Percentiles rank a stretch among this genome's conserved stretches.
Conservation (phyloP, 2,113 vertebrate genomes). For the Kryptolebias marmoratus region DNA sequence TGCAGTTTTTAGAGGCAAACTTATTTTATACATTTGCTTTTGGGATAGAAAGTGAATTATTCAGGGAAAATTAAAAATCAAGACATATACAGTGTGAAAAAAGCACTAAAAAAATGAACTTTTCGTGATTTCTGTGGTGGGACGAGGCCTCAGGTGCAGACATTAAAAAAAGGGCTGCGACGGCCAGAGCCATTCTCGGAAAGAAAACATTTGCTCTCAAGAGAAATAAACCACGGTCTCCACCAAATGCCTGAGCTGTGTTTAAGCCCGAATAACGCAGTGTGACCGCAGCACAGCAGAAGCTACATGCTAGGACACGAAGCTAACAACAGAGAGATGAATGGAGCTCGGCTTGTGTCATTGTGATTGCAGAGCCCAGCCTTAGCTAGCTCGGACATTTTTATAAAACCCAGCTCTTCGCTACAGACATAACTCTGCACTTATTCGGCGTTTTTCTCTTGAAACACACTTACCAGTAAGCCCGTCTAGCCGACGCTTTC, state of each 20-base stretch:
- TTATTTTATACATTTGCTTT: neutral
- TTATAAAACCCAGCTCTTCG: neutral
- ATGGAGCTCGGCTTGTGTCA: slow-evolving; percentile 26
- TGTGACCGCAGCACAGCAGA: neutral
- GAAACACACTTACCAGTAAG: slow-evolving; percentile 39
- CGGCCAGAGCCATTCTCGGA: neutral
- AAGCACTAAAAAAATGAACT: neutral
- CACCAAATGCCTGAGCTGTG: neutral
- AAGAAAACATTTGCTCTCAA: neutral
- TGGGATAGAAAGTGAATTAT: neutral
- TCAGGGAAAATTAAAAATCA: neutral
- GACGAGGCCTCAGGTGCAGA: slow-evolving; percentile 20
- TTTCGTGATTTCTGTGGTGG: neutral
- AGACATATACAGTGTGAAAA: neutral
- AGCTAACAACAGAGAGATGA: slow-evolving; percentile 56
- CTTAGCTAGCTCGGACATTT: neutral
- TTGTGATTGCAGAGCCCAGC: slow-evolving; percentile 18
- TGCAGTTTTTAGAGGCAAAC: too few species aligned
- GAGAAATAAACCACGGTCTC: neutral
- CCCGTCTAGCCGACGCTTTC: slow-evolving; percentile 33
- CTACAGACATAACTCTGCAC: too few species aligned
- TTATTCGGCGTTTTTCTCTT: neutral
- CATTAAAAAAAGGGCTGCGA: neutral
- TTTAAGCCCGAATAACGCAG: neutral
- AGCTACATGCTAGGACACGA: slow-evolving; percentile 1